Base-by-base conservation (phyloP, 92 coral and sea anemone species). In the Parazoanthus darwini region DNA sequence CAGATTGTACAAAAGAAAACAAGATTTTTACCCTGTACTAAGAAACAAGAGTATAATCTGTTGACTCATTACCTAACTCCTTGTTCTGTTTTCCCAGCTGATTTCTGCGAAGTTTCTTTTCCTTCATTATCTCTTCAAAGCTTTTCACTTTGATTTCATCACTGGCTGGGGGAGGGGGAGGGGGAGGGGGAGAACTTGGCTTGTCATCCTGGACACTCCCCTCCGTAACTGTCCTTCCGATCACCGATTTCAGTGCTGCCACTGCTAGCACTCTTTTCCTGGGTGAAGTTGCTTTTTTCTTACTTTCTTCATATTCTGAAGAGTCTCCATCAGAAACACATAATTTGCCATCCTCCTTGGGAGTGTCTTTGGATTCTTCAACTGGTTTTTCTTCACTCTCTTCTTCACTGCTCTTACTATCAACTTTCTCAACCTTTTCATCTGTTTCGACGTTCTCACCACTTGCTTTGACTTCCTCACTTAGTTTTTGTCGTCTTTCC, bases 91-190 rank as follows among this genome's bases (percentile, higher is more conserved):
- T 63, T 18, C 16, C 38, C 10, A 46, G 67, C 72, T 82, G 92
- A 43, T 22, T 63, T 63, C 81, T 90, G 67, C 96, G 74, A 42
- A 89, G 89, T 58, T 90, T 86, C 79, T 94, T 94, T 85, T 93
- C 92, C 66, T 89, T 87, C 96, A 93, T 91, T 16, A 94, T 93
- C 77, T 94, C 98, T 63, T 93, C 96, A 82, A 94, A 90, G 13
- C 93, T 72, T 71, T 94, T 94, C 48, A 94, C 94, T 38, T 88
- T 93, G 8, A 94, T 89, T 25, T 88, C 82, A 48, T 91, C 88
- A 59, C 85, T 89, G 4, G 86, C 85, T 51, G 90, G 67, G 0
- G 92, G 90, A 66, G 90, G 67, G 0, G 92, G 90, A 22, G 88
- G 1, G 8, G 86, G 81, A 75, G 90, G 67, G 0, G 92, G 90